Percentiles rank a stretch among this genome's conserved stretches.
These are phyloP conservation scores for Ianthella basta DNA, from an alignment of 37 sponge, comb jelly and placozoan species.

Conservation along the genomic window DNA sequence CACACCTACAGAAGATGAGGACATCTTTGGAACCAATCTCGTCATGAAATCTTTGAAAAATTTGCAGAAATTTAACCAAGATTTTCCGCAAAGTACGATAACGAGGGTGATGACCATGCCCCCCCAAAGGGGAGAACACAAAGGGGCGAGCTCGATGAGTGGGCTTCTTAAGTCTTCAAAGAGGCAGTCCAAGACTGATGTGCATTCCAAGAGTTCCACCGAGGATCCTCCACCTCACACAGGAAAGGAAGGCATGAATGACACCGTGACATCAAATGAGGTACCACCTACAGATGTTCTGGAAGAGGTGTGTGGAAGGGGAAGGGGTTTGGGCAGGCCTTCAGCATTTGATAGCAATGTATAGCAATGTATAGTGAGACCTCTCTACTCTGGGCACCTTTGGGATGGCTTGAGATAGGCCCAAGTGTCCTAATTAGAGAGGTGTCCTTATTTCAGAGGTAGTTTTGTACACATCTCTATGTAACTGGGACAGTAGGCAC, in stretches of 20 bases:
- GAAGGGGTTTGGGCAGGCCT: too few species aligned
- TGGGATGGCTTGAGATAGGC: too few species aligned
- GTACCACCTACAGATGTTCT: too few species aligned
- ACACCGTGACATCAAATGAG: too few species aligned
- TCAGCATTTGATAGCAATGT: too few species aligned
- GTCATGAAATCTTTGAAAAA: slow-evolving; percentile 1
- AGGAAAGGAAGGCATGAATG: neutral
- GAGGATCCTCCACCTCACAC: neutral
- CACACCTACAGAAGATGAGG: slow-evolving; percentile 10
- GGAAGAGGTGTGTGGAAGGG: neutral
- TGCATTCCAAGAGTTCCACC: neutral
- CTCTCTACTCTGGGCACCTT: too few species aligned
- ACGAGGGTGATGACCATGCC: slow-evolving; percentile 16
- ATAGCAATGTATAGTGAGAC: too few species aligned
- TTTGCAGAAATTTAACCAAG: neutral
- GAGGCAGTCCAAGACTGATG: neutral
- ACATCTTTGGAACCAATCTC: slow-evolving; percentile 16
- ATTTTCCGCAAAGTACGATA: neutral
- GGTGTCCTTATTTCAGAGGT: too few species aligned
- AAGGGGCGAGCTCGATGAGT: neutral
- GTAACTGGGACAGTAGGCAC: too few species aligned
- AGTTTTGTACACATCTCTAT: too few species aligned
- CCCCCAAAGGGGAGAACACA: neutral
- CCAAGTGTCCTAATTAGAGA: too few species aligned
- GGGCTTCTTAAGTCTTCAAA: neutral